Percentiles rank a stretch among this genome's conserved stretches.
Conservation (phyloP, 2,797 vertebrate genomes). For the Cryptoblepharus egeriae region DNA sequence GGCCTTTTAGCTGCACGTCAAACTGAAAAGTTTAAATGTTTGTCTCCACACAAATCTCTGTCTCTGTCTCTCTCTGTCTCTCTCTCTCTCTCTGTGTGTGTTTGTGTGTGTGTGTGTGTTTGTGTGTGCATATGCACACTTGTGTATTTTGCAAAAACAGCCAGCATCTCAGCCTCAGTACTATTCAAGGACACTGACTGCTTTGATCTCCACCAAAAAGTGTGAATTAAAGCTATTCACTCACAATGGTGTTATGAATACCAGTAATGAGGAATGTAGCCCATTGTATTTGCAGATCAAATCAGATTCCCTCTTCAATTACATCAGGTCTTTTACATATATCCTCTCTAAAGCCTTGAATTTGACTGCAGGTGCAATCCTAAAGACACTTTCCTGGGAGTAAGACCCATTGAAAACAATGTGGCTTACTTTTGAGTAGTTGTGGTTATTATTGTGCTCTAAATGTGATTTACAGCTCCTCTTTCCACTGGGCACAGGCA, state of each 20-base stretch:
- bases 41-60: background rate
- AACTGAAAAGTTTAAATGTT: constrained; percentile 18
- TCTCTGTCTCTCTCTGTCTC: too few species aligned
- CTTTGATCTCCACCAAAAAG: background rate
- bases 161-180: background rate
- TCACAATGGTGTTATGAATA: background rate
- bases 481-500: too few species aligned
- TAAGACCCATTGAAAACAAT: too few species aligned
- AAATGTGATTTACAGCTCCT: too few species aligned
- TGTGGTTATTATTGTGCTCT: too few species aligned
- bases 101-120: background rate
- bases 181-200: background rate
- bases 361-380: too few species aligned
- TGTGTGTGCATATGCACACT: background rate
- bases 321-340: background rate
- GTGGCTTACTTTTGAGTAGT: too few species aligned
- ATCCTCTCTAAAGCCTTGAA: too few species aligned
- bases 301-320: background rate
- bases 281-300: background rate
- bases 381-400: too few species aligned
- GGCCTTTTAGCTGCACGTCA: constrained; percentile 1
- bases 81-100: too few species aligned
- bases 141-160: too few species aligned
- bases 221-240: background rate
- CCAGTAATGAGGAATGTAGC: background rate